A percentile compares a stretch with the other conserved stretches of the same genome.
phyloP scores from a whole-genome alignment of 2,888 invertebrate genomes.

The Tiphia femorata region DNA sequence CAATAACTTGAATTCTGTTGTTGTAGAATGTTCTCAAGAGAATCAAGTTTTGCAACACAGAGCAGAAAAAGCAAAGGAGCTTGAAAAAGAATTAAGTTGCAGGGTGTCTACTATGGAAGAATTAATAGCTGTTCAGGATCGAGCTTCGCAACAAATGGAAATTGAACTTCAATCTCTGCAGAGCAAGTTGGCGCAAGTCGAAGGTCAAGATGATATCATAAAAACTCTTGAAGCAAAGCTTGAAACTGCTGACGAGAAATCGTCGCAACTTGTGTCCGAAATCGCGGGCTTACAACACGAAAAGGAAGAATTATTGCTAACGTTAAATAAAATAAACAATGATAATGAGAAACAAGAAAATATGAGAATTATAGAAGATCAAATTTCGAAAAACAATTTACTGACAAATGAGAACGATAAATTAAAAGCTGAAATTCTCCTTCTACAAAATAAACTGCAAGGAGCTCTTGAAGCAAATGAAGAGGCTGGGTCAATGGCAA shows the following conservation, averaged over 20 bases:
- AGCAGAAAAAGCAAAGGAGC: constrained; percentile 1
- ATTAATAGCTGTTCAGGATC: neutral
- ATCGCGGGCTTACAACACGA: too few species aligned
- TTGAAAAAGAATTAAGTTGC: neutral
- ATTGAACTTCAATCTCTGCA: too few species aligned
- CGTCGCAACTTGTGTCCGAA: too few species aligned
- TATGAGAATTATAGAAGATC: constrained; percentile 11
- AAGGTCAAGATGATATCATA: too few species aligned
- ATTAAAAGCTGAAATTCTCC: constrained; percentile 48
- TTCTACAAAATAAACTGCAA: constrained; percentile 42
- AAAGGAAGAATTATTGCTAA: neutral
- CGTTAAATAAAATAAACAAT: neutral
- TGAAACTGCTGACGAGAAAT: too few species aligned
- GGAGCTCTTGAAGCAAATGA: constrained; percentile 54
- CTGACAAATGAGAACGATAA: constrained; percentile 62
- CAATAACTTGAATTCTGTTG: constrained; percentile 4
- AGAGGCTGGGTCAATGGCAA: constrained; percentile 57
- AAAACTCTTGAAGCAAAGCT: too few species aligned
- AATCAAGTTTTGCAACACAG: constrained; percentile 33
- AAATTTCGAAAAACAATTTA: constrained; percentile 15
- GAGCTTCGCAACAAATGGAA: too few species aligned
- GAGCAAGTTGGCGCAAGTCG: too few species aligned
- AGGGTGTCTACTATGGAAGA: neutral
- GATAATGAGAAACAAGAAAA: constrained; percentile 15
- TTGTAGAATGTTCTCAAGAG: constrained; percentile 19